Conservation (phyloP, 2,797 vertebrate genomes). For the Propithecus perrieri region DNA sequence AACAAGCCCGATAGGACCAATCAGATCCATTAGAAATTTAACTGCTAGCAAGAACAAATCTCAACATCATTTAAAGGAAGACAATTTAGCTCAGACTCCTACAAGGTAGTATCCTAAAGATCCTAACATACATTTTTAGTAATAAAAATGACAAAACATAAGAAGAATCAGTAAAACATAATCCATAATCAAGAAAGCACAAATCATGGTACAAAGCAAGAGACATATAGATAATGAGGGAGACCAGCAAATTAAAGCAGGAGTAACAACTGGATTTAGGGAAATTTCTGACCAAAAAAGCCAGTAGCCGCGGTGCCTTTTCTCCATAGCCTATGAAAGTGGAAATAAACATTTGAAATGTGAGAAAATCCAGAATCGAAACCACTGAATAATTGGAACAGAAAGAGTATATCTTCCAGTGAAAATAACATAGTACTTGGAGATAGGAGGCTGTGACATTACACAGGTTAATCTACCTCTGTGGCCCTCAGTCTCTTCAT, state of each 20-base stretch:
- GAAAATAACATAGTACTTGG: not conserved
- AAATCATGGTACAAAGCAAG: not conserved
- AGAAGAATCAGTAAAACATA: not conserved
- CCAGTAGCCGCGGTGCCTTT: not conserved
- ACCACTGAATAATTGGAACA: not conserved
- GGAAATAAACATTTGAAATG: not conserved
- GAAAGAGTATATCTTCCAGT: not conserved
- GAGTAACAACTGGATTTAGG: not conserved
- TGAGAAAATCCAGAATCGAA: not conserved
- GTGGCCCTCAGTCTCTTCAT: not conserved
- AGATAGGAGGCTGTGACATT: not conserved
- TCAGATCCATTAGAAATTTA: not conserved
- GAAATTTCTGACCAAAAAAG: not conserved
- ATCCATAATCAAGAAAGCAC: not conserved
- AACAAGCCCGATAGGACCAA: not conserved
- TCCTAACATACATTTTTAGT: not conserved
- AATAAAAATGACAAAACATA: not conserved
- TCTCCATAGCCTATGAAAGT: not conserved
- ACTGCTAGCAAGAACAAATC: not conserved
- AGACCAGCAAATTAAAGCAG: not conserved
- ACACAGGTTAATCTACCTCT: not conserved
- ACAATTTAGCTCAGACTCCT: not conserved
- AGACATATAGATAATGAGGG: not conserved
- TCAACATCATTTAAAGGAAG: not conserved
- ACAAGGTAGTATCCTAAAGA: not conserved